These are phyloP conservation scores for Cyaniris semiargus DNA, from an alignment of 2,888 invertebrate genomes.

Conservation along the genomic window DNA sequence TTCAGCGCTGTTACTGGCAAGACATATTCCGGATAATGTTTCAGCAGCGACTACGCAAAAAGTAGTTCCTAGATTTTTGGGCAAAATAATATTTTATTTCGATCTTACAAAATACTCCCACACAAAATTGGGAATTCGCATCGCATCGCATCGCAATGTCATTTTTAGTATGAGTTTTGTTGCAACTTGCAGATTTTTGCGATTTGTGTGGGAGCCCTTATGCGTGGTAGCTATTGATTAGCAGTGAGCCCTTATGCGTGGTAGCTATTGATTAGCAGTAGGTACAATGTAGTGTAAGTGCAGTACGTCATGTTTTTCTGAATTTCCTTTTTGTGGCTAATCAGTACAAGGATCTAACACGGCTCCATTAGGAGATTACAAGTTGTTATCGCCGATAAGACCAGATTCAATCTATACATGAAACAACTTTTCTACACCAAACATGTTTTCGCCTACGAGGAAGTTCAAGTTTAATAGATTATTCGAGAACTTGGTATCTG, in stretches of 20 bases:
- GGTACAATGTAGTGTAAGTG: neutral
- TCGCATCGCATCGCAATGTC: no score
- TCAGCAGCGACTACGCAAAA: no score
- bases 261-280: neutral
- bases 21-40: no score
- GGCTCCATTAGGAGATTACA: conserved; percentile 29
- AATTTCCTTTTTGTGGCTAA: neutral
- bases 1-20: no score
- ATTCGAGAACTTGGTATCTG: neutral
- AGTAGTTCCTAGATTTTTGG: no score
- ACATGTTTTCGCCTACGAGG: conserved; percentile 4
- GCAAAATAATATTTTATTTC: no score
- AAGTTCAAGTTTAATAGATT: neutral
- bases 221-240: neutral
- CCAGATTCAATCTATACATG: conserved; percentile 18
- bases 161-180: no score
- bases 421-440: neutral
- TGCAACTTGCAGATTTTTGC: no score
- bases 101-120: no score
- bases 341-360: conserved; percentile 28
- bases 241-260: neutral
- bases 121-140: no score
- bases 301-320: conserved; percentile 1
- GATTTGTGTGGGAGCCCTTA: neutral
- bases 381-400: conserved; percentile 4